Evolutionary conservation across 2,888 invertebrate species (phyloP).

Genomic region (Acrocyrtus sp.): DNA sequence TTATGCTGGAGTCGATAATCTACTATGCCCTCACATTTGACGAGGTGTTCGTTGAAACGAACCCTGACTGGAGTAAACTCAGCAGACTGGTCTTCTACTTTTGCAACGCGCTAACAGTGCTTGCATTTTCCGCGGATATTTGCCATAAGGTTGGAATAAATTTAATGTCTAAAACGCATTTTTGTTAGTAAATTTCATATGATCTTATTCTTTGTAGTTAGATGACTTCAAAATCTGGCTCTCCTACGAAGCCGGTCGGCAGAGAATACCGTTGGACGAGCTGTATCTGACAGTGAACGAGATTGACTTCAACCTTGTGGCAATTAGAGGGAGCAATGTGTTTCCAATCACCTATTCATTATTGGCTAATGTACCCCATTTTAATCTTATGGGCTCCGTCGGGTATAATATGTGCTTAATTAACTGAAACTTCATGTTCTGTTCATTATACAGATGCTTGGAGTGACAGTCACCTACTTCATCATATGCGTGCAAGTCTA

Average conservation of each 20-base stretch:
- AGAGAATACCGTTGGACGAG: not conserved
- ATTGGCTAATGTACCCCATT: slow-evolving; percentile 7
- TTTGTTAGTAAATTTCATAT: not conserved
- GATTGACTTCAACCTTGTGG: not conserved
- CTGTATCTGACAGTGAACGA: not conserved
- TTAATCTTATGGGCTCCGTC: too few species aligned
- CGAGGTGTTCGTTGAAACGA: not conserved
- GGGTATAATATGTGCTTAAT: too few species aligned
- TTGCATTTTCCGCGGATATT: not conserved
- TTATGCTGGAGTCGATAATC: not conserved
- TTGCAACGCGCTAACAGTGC: not conserved
- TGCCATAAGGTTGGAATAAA: not conserved
- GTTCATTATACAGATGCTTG: too few species aligned
- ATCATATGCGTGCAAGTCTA: too few species aligned
- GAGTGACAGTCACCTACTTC: too few species aligned
- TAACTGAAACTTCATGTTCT: too few species aligned
- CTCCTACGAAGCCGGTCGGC: not conserved
- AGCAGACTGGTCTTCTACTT: slow-evolving; percentile 1
- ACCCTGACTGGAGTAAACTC: not conserved
- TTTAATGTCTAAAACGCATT: not conserved
- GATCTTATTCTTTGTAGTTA: slow-evolving; percentile 4
- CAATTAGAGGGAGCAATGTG: not conserved
- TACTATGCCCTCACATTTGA: slow-evolving; percentile 10
- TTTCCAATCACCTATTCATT: slow-evolving; percentile 12
- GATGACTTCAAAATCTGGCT: slow-evolving; percentile 1